Evolutionary conservation across 2,113 vertebrate species (phyloP), one percentile per base, ranked within the genome.

Genomic region (Dicerorhinus sumatrensis): DNA sequence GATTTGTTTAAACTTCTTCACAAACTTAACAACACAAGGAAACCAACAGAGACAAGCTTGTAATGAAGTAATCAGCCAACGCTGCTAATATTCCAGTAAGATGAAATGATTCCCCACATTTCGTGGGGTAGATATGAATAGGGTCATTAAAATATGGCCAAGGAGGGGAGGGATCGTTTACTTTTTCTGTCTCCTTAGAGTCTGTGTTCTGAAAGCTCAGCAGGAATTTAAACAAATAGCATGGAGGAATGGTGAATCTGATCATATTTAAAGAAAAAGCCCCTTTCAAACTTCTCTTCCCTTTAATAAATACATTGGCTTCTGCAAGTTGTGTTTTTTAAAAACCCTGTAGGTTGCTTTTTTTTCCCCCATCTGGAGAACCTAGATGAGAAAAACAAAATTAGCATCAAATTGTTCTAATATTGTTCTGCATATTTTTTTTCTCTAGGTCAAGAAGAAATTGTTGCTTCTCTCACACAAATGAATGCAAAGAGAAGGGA

Each of bases 101-200:
- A 67, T 96, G 96, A 90, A 94, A 95, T 73, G 91, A 95, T 93
- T 75, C 73, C 83, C 46, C 56, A 14, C 39, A 75, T 79, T 97
- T 97, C 96, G 29, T 72, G 67, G 89, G 73, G 33, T 77, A 77
- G 90, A 95, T 96, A 96, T 84, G 95, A 97, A 96, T 77, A 94
- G 89, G 92, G 89, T 96, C 90, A 96, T 96, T 98, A 97, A 96
- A 98, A 96, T 92, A 93, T 25, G 76, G 92, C 95, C 96, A 95
- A 80, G 70, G 81, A 93, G 13, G 67, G 88, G 92, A 92, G 84
- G 89, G 87, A 90, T 69, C 95, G 95, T 96, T 98, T 97, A 97
- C 97, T 97, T 97, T 97, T 97, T 94, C 94, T 97, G 96, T 98
- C 97, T 98, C 97, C 94, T 98, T 93, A 42, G 36, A 97, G 97